A percentile compares a stretch with the other conserved stretches of the same genome.
Conservation (phyloP, 2,113 vertebrate genomes). For the Progne subis region DNA sequence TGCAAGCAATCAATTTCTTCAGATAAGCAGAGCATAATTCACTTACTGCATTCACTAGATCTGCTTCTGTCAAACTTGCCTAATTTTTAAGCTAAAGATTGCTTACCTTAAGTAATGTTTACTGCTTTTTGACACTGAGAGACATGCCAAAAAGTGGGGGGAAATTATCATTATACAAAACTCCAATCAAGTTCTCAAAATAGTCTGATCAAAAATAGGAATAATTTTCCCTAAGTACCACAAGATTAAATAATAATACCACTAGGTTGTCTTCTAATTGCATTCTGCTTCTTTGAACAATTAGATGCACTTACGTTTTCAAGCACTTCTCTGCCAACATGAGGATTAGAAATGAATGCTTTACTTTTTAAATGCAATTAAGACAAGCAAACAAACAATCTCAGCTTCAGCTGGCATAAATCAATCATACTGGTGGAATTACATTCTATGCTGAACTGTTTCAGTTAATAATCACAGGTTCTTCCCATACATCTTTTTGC, state of each 20-base stretch:
- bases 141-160: background rate
- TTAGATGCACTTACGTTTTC: background rate
- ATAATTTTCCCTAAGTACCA: background rate
- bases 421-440: background rate
- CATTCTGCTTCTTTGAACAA: background rate
- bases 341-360: background rate
- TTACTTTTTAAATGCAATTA: constrained; percentile 21
- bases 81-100: background rate
- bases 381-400: background rate
- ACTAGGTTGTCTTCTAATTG: background rate
- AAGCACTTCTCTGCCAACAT: constrained; percentile 1
- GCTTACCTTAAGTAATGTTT: background rate
- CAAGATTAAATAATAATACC: constrained; percentile 13
- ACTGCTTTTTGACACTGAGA: background rate
- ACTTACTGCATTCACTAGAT: background rate
- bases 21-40: background rate
- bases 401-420: background rate
- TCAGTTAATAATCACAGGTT: background rate
- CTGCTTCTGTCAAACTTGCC: background rate
- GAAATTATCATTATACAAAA: background rate
- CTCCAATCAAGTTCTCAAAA: background rate
- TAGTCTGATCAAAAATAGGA: background rate
- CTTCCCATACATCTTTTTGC: background rate
- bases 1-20: background rate
- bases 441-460: background rate